Base-by-base conservation (phyloP, 2,113 vertebrate species). In the Danio rerio region DNA sequence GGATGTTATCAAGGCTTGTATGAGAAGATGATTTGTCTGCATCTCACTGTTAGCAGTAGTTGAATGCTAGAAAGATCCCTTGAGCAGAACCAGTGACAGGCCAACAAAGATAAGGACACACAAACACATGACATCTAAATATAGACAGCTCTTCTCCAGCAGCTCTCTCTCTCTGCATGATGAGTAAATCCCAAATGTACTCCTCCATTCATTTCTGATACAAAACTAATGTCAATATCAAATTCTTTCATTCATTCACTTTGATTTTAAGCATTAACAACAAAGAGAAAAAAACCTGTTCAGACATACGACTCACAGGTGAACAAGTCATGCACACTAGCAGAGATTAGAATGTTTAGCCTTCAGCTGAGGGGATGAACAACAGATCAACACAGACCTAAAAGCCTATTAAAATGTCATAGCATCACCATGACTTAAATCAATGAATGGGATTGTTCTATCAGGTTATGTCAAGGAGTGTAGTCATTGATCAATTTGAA, bases 121-220 rank as follows among this genome's bases (percentile, higher is more conserved):
- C 49, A 76, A 15, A 49, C 53, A 61, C 43, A 31, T 18, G 21
- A 2, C 7, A 31, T 12, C 15, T 77, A 49, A 77, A 77, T 31
- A 62, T 45, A 62, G 43, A 77, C n/a, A 50, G 5, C 12, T 50
- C 20, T 47, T 77, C 18, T 10, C 20, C 45, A 31, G 40, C 74
- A 77, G 58, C 8, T 50, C 18, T 21, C 8, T 50, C 18, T 21
- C 31, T n/a, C 3, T 74, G 72, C 53, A 74, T 8, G 40, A 9
- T 74, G 31, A 45, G 9, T 55, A 73, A 73, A 16, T 42, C 50
- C 21, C 73, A 47, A 42, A 75, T 71, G 68, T 72, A 72, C 69
- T 52, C 62, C 31, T 31, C 31, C 31, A 31, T 31, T 31, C 31
- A 31, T 31, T 31, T 31, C 31, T 31, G 31, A 31, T 31, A 31